Conservation (phyloP, 2,113 vertebrate species). For the Nipponia nippon region DNA sequence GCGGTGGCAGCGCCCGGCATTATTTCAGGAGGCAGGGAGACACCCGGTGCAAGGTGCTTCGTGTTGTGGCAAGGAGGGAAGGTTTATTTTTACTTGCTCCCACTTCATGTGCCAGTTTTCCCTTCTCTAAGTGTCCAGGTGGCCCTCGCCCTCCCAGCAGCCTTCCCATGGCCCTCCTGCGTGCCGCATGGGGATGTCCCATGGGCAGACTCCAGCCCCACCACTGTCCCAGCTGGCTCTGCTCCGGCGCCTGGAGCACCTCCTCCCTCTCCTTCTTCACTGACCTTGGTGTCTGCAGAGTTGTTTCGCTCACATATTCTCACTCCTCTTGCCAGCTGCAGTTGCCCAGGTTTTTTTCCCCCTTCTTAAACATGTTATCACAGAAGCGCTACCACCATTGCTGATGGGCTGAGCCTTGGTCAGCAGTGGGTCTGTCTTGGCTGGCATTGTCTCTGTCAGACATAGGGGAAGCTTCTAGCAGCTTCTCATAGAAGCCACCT, state of each 20-base stretch:
- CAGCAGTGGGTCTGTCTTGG: fast-evolving
- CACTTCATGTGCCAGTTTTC: neutral
- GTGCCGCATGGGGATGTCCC: neutral
- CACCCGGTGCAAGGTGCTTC: conserved; percentile 48
- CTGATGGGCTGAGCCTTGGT: neutral
- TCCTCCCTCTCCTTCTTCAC: neutral
- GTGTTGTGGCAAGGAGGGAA: neutral
- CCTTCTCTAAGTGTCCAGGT: neutral
- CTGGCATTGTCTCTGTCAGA: neutral
- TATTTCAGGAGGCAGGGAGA: conserved; percentile 55
- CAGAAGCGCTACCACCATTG: fast-evolving
- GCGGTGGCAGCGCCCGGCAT: conserved; percentile 20
- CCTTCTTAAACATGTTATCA: neutral
- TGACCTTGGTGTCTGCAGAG: neutral
- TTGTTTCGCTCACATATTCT: neutral
- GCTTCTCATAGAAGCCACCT: neutral
- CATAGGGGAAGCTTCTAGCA: too few relatives aligned
- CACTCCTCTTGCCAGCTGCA: neutral
- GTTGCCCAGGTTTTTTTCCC: neutral
- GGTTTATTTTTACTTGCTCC: conserved; percentile 59
- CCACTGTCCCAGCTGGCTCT: neutral
- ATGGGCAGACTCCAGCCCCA: neutral
- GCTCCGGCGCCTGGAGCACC: fast-evolving
- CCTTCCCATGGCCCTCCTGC: neutral
- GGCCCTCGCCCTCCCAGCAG: neutral